Evolutionary conservation across 1,140 invertebrate species (phyloP).

Genomic region (Venturia canescens): DNA sequence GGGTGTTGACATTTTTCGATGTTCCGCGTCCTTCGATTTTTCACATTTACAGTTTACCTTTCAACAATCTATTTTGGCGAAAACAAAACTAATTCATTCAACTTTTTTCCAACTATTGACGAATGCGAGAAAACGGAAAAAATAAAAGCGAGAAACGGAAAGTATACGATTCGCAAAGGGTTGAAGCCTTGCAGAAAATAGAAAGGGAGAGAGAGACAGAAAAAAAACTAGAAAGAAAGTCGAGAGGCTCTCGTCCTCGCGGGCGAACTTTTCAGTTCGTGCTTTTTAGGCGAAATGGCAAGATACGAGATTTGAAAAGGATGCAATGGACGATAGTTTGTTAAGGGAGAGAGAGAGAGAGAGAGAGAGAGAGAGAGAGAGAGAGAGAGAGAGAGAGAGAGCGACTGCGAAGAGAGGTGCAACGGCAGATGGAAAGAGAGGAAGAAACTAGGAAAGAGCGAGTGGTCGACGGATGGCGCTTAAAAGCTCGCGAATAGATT

Average conservation of each 20-base stretch:
- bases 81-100: too few species aligned
- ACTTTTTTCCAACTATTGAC: too few species aligned
- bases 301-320: neutral
- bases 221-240: slow-evolving; percentile 2
- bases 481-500: slow-evolving; percentile 32
- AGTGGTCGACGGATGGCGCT: slow-evolving; percentile 23
- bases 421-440: neutral
- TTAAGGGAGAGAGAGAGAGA: neutral
- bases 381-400: neutral
- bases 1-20: too few species aligned
- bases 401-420: neutral
- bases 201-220: neutral
- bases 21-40: too few species aligned
- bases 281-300: neutral
- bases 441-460: neutral
- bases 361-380: neutral
- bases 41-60: too few species aligned
- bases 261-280: slow-evolving; percentile 9
- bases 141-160: neutral
- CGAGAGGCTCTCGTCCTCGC: slow-evolving; percentile 11
- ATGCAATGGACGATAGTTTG: slow-evolving; percentile 13
- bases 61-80: too few species aligned
- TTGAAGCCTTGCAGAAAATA: neutral
- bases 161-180: neutral
- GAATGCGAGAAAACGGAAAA: neutral